Conservation (phyloP, 2,797 vertebrate species). For the Clarias laeviceps region DNA sequence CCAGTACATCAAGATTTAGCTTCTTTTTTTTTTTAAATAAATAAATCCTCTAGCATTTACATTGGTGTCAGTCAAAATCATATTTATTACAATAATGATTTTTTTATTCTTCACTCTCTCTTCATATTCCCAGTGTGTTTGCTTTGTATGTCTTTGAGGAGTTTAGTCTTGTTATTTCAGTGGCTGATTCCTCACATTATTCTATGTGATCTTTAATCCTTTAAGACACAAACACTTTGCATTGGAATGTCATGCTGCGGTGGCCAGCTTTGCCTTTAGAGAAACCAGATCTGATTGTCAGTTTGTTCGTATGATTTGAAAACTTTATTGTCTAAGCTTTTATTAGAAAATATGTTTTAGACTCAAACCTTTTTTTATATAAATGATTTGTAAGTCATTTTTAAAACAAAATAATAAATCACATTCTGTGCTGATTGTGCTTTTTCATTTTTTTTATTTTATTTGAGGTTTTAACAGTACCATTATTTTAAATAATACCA, state of each 20-base stretch:
- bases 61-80: slow-evolving; percentile 1
- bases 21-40: neutral
- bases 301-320: slow-evolving; percentile 63
- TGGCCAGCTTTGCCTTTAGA: slow-evolving; percentile 63
- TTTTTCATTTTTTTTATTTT: neutral
- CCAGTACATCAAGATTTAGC: neutral
- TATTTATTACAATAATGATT: slow-evolving; percentile 11
- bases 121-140: neutral
- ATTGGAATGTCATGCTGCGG: slow-evolving; percentile 70
- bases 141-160: neutral
- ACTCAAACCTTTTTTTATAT: no score
- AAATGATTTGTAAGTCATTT: neutral
- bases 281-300: slow-evolving; percentile 69
- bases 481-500: neutral
- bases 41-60: neutral
- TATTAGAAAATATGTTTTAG: neutral
- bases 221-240: slow-evolving; percentile 74
- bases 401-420: neutral
- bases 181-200: slow-evolving; percentile 68
- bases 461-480: neutral
- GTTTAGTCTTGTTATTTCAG: slow-evolving; percentile 54
- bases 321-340: neutral
- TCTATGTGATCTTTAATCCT: slow-evolving; percentile 72
- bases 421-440: neutral
- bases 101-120: neutral